Evolutionary conservation across 2,113 vertebrate species (phyloP).

Genomic region (Polypterus senegalus): DNA sequence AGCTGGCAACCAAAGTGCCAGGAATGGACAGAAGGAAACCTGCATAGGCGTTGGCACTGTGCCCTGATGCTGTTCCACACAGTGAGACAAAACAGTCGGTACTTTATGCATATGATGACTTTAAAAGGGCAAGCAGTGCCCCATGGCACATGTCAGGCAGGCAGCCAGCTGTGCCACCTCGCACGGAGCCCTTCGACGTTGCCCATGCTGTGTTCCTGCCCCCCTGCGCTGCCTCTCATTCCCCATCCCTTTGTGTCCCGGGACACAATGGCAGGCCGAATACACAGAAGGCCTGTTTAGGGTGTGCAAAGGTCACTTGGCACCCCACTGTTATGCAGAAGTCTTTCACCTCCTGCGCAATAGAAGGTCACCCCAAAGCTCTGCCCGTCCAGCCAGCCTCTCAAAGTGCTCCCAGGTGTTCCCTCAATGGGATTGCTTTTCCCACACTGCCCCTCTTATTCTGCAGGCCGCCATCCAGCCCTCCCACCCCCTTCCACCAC

Average conservation of each 20-base stretch:
- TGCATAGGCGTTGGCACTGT: too few species aligned
- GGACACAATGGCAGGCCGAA: slow-evolving; percentile 21
- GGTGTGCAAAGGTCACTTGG: too few species aligned
- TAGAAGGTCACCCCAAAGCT: background rate
- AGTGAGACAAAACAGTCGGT: too few species aligned
- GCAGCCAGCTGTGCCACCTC: too few species aligned
- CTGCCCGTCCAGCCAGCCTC: background rate
- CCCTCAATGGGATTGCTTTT: slow-evolving; percentile 1
- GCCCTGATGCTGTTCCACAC: too few species aligned
- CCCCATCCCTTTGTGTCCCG: slow-evolving; percentile 26
- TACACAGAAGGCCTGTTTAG: too few species aligned
- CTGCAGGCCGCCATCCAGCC: background rate
- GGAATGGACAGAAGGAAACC: too few species aligned
- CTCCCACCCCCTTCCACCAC: background rate
- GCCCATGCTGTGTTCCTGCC: slow-evolving; percentile 2
- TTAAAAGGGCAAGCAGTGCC: background rate
- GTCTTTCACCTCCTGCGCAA: background rate
- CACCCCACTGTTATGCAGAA: too few species aligned
- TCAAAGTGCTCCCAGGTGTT: slow-evolving; percentile 15
- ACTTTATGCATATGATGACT: too few species aligned
- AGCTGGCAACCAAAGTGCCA: too few species aligned
- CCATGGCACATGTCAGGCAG: background rate
- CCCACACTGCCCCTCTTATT: background rate
- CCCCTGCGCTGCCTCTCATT: slow-evolving; percentile 18
- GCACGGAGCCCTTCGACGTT: background rate